Percentiles rank a stretch among this genome's conserved stretches.
Conservation (phyloP, 2,888 invertebrate species). For the Tetragonula carbonaria region DNA sequence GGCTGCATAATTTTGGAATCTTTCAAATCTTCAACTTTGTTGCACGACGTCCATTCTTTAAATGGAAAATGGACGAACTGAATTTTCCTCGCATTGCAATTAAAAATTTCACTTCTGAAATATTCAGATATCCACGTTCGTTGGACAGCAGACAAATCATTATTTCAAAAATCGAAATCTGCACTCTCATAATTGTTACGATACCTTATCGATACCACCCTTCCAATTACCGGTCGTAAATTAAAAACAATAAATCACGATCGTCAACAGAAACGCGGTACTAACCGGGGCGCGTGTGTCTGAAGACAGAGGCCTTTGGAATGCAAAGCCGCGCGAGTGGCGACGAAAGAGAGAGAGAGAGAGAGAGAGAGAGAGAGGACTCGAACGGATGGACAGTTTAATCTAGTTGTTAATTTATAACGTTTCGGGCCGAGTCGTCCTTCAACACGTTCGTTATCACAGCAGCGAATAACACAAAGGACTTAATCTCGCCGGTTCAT, state of each 20-base stretch:
- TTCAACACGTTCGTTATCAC: constrained; percentile 70
- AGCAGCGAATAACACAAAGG: constrained; percentile 68
- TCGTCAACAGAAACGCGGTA: too few relatives aligned
- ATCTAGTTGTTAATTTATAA: constrained; percentile 77
- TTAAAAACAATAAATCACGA: constrained; percentile 19
- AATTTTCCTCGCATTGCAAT: too few relatives aligned
- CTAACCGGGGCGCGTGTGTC: not conserved
- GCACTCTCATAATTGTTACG: not conserved
- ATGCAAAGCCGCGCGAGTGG: constrained; percentile 37
- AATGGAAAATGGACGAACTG: too few relatives aligned
- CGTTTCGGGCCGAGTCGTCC: constrained; percentile 62
- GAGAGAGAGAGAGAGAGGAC: too few relatives aligned
- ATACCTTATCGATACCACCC: not conserved
- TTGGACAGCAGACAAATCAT: too few relatives aligned
- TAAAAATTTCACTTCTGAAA: too few relatives aligned
- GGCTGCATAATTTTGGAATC: too few relatives aligned
- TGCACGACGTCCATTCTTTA: too few relatives aligned
- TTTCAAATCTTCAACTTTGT: too few relatives aligned
- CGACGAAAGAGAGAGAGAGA: not conserved
- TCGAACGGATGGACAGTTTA: constrained; percentile 62
- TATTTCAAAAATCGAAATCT: too few relatives aligned
- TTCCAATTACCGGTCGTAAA: not conserved
- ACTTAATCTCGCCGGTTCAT: constrained; percentile 70
- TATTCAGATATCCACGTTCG: too few relatives aligned
- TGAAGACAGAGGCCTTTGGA: constrained; percentile 10